Base-by-base conservation (phyloP, 2,797 vertebrate genomes). In the Arnoldichthys spilopterus region DNA sequence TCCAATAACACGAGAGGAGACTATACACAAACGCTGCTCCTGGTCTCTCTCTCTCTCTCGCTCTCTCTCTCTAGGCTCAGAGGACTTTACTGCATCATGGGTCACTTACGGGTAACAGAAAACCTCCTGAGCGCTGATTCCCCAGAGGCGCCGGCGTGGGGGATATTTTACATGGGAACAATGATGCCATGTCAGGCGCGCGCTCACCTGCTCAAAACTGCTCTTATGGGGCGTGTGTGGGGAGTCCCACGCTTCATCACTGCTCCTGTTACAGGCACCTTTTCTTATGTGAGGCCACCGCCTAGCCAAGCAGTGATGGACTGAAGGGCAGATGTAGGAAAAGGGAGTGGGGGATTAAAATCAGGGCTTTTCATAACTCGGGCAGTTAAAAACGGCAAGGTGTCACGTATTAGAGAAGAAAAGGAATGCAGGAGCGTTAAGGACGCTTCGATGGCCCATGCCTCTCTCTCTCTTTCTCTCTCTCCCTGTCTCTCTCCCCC, bases 391-490 rank as follows among this genome's bases (percentile, higher is more conserved):
- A 24, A 26, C 6, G 32, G 43, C 47, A 32, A 77, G 71, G 53
- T 77, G 79, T 83, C 66, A 77, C 63, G 71, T 58, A 76, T 83
- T 56, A 56, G 56, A 85, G 74, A 80, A 49, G 77, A 77, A 83
- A 74, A 82, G 59, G 32, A 77, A 78, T 67, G 34, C 49, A 82
- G 53, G 16, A 37, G 51, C n/a, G 51, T 62, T 56, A 59, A 22
- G 72, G 45, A 72, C n/a, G 32, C 49, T 59, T 53, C 58, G 74
- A 58, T 56, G 43, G 28, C 75, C 71, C 68, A 53, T 7, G 78
- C 92, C 90, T 90, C 82, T 92, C 91, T 92, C 91, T 90, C 93
- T 78, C 91, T 92, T 90, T 91, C 93, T 80, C 91, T 89, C 83
- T 92, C 91, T 92, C 90, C 90, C 93, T 80, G 91, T 61, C 58